These are phyloP conservation scores for Columba guinea DNA, from an alignment of 2,797 vertebrate species.

Conservation along the genomic window DNA sequence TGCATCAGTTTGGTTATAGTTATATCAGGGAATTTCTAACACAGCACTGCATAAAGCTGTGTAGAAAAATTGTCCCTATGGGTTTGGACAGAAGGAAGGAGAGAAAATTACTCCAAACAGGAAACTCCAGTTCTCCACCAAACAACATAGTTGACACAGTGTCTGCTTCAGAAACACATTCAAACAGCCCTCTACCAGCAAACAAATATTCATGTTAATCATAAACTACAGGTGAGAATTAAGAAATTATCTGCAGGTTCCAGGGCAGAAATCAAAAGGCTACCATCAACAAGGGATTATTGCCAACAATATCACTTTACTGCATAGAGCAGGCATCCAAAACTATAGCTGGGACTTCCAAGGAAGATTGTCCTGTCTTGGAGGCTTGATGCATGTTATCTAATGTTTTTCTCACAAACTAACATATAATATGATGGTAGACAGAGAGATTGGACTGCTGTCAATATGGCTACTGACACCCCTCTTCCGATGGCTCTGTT, in stretches of 20 bases:
- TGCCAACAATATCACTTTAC: background rate
- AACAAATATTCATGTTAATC: background rate
- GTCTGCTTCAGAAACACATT: background rate
- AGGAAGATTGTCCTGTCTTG: background rate
- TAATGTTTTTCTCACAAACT: background rate
- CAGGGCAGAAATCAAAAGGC: background rate
- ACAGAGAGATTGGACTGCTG: background rate
- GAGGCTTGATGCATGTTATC: background rate
- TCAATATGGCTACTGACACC: background rate
- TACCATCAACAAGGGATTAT: background rate
- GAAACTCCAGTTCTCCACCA: background rate
- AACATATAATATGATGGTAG: background rate
- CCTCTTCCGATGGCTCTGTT: accelerated
- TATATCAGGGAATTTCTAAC: background rate
- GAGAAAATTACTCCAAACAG: background rate
- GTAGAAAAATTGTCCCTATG: background rate
- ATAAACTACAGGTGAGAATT: background rate
- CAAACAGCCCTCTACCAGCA: background rate
- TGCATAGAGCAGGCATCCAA: background rate
- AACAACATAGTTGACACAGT: background rate
- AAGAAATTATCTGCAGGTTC: background rate
- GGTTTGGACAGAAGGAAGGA: background rate
- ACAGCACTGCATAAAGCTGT: background rate
- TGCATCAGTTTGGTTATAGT: background rate
- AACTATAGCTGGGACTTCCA: background rate